Evolutionary conservation across 2,113 vertebrate species (phyloP).

Genomic region (Corvus cornix): DNA sequence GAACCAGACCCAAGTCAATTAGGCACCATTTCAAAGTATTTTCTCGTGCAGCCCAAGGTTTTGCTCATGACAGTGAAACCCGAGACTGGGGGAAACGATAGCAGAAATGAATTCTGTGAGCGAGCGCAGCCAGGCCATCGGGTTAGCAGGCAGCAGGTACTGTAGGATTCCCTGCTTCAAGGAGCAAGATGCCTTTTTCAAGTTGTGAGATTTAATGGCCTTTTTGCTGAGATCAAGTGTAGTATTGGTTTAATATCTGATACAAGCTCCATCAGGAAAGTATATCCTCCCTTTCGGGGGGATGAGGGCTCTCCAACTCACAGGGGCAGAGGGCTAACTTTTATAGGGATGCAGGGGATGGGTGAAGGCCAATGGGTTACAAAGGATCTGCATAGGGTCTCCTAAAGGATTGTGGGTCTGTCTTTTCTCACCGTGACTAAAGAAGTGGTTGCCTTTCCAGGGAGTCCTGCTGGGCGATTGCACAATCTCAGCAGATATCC

Average conservation of each 20-base stretch:
- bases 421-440: too few relatives aligned
- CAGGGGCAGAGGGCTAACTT: too few relatives aligned
- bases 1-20: conserved; percentile 52
- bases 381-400: too few relatives aligned
- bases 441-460: too few relatives aligned
- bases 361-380: too few relatives aligned
- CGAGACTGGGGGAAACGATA: background rate
- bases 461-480: too few relatives aligned
- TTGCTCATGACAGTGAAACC: background rate
- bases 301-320: background rate
- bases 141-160: conserved; percentile 27
- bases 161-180: conserved; percentile 24
- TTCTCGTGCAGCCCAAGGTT: background rate
- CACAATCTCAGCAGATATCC: too few relatives aligned
- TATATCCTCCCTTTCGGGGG: background rate
- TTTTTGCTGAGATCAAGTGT: conserved; percentile 41
- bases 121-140: background rate
- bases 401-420: too few relatives aligned
- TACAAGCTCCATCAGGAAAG: conserved; percentile 10
- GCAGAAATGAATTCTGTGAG: background rate
- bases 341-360: too few relatives aligned
- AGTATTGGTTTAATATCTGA: conserved; percentile 17
- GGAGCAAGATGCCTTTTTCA: conserved; percentile 44
- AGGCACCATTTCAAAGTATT: conserved; percentile 40
- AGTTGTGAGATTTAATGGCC: conserved; percentile 43